Base-by-base conservation (phyloP, 1,140 invertebrate species). In the Euwallacea fornicatus region DNA sequence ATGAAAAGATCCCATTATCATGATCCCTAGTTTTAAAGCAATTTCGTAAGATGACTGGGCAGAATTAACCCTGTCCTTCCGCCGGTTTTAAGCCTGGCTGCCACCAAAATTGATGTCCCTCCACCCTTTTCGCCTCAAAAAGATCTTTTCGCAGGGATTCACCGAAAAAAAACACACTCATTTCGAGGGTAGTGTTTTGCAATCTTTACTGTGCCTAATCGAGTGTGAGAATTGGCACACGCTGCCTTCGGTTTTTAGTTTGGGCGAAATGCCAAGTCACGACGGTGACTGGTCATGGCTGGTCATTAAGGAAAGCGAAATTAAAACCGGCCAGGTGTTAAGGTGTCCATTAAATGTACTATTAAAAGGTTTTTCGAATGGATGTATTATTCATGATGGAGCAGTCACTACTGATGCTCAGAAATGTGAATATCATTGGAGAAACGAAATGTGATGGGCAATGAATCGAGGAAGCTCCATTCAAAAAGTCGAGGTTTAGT, bases 331-430 rank as follows among this genome's bases (percentile, higher is more conserved):
- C 69, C 69, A 71, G 69, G 69, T 70, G 68, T 70, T 16, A 63
- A 59, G 55, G 66, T 53, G 59, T 69, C 59, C 69, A 65, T 71
- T 71, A 71, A 71, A 59, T 44, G 56, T 21, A 10, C 10, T 21
- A 54, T 65, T 71, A 71, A 71, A 71, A 71, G 69, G 69, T 71
- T 71, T 71, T 65, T 60, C 53, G 61, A 71, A 71, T 50, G 50
- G 63, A 65, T 71, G 69, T 42, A 65, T 71, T 71, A 71, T 71
- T 64, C 62, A 64, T 71, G 42, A 65, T 65, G 11, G n/a, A 71
- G 50, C 63, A 46, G 68, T 62, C 68, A 70, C 50, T 70, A 58
- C 21, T 33, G 21, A 33, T 33, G 21, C 21, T 33, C 21, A 33
- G 21, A 33, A 33, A 33, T 33, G 21, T 33, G 21, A 33, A 4